Conservation (phyloP, 1,140 invertebrate species). For the Oryctes rhinoceros region DNA sequence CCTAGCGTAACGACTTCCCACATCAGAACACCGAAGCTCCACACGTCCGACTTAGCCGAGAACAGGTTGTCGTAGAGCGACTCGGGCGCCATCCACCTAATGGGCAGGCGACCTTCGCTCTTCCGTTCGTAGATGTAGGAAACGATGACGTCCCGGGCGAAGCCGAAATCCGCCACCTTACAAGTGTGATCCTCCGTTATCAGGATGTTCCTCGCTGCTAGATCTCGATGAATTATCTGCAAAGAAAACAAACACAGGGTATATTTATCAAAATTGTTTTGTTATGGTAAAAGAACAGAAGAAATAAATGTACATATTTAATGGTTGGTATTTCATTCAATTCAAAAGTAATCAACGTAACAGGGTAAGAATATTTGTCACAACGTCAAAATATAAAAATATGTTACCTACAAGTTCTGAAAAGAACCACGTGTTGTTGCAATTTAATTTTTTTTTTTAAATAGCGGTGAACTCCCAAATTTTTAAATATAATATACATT, state of each 20-base stretch:
- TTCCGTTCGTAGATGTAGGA: constrained; percentile 92
- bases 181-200: constrained; percentile 87
- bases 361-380: no score
- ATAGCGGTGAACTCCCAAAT: no score
- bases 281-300: no score
- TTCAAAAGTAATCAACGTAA: not conserved
- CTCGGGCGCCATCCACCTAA: constrained; percentile 94
- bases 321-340: not conserved
- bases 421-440: no score
- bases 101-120: constrained; percentile 80
- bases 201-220: constrained; percentile 90
- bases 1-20: constrained; percentile 95
- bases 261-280: not conserved
- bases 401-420: no score
- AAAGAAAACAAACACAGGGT: constrained; percentile 43
- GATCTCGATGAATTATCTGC: constrained; percentile 90
- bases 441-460: no score
- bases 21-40: constrained; percentile 89
- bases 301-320: not conserved
- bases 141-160: constrained; percentile 82
- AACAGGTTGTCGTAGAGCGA: constrained; percentile 92
- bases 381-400: no score
- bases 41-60: constrained; percentile 90
- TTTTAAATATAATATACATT: no score
- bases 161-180: constrained; percentile 95